Evolutionary conservation across 2,113 vertebrate species (phyloP).

Genomic region (Scartelaos histophorus): DNA sequence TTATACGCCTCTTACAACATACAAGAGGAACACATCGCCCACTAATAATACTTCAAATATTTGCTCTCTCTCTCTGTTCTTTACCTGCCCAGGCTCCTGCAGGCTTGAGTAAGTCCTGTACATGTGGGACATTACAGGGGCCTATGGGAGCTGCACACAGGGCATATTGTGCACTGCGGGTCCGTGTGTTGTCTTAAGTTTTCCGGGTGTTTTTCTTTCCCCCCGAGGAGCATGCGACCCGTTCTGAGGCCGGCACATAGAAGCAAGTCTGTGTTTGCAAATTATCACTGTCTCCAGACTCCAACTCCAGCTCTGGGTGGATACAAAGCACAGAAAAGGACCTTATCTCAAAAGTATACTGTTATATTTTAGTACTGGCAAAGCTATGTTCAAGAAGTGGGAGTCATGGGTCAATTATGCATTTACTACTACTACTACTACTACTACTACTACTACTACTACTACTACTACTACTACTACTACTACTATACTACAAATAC

Average conservation of each 20-base stretch:
- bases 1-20: not conserved
- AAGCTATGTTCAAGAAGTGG: not conserved
- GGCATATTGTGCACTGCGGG: constrained; percentile 48
- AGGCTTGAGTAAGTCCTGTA: not conserved
- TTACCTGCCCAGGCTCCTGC: not conserved
- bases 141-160: constrained; percentile 31
- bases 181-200: constrained; percentile 66
- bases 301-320: constrained; percentile 2
- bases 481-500: not conserved
- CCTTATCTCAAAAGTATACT: not conserved
- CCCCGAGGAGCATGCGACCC: constrained; percentile 45
- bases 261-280: constrained; percentile 31
- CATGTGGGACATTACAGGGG: constrained; percentile 19
- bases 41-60: not conserved
- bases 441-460: not conserved
- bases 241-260: constrained; percentile 51
- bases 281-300: constrained; percentile 36
- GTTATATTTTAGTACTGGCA: not conserved
- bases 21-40: not conserved
- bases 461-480: not conserved
- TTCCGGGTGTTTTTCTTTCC: constrained; percentile 70
- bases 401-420: not conserved
- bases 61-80: not conserved
- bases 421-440: not conserved
- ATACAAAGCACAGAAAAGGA: not conserved